Evolutionary conservation across 2,113 vertebrate genomes (phyloP).

Genomic region (Microtus richardsoni): DNA sequence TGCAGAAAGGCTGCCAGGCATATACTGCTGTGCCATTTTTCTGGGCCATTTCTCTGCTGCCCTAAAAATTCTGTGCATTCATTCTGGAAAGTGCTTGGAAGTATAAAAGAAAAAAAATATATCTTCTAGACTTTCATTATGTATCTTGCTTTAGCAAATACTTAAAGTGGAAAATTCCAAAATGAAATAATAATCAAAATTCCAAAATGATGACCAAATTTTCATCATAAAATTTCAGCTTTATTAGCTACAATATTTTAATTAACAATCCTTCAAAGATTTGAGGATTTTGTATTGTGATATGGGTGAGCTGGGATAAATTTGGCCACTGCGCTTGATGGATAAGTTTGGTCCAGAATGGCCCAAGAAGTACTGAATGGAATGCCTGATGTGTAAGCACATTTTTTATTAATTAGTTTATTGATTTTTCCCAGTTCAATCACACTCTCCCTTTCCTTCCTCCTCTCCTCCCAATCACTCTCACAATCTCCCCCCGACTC

Average conservation of each 20-base stretch:
- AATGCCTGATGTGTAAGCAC: not conserved
- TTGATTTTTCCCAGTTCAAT: too few relatives aligned
- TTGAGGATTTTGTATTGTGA: not conserved
- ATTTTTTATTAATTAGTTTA: too few relatives aligned
- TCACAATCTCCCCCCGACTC: not conserved
- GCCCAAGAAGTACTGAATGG: not conserved
- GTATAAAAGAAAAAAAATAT: not conserved
- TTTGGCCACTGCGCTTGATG: not conserved
- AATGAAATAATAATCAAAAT: not conserved
- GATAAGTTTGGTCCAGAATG: not conserved
- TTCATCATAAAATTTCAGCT: conserved; percentile 13
- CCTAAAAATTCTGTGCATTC: conserved; percentile 48
- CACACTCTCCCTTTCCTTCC: too few relatives aligned
- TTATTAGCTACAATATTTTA: conserved; percentile 43
- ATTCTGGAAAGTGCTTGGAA: conserved; percentile 1
- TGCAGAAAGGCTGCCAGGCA: conserved; percentile 32
- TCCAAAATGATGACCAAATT: not conserved
- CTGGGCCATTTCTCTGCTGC: not conserved
- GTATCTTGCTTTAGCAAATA: not conserved
- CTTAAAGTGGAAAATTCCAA: conserved; percentile 4
- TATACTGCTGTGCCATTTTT: not conserved
- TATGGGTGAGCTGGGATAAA: not conserved
- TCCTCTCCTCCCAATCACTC: not conserved
- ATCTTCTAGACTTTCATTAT: not conserved
- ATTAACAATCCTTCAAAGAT: not conserved